Percentiles rank a stretch among this genome's conserved stretches.
phyloP scores from a whole-genome alignment of 2,113 vertebrate species.

The Pterocles gutturalis region DNA sequence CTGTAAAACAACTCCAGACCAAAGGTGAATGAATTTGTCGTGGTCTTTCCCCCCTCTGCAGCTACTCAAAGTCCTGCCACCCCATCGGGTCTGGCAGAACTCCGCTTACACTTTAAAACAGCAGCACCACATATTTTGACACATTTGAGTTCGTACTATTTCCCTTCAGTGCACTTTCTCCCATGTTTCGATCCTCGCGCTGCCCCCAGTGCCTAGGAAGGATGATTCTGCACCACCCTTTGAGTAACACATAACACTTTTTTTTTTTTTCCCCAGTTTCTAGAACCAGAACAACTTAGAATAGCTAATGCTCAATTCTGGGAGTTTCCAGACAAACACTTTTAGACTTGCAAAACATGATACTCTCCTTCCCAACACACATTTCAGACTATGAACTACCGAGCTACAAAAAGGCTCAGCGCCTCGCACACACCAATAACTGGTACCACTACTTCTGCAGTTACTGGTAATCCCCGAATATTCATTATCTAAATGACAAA shows the following conservation, averaged over 20 bases:
- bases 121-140: background rate
- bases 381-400: background rate
- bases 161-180: background rate
- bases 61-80: background rate
- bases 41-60: background rate
- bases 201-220: background rate
- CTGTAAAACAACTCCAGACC: background rate
- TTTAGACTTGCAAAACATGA: background rate
- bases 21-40: background rate
- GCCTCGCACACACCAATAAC: background rate
- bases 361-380: background rate
- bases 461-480: constrained; percentile 61
- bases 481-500: background rate
- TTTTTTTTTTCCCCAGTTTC: background rate
- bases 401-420: background rate
- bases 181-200: background rate
- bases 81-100: background rate
- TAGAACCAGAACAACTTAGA: background rate
- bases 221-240: background rate
- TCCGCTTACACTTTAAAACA: background rate
- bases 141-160: background rate
- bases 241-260: background rate
- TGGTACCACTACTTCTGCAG: background rate
- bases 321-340: constrained; percentile 35
- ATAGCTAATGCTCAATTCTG: background rate